phyloP scores from a whole-genome alignment of 2,888 invertebrate genomes.

The Villa cingulata region DNA sequence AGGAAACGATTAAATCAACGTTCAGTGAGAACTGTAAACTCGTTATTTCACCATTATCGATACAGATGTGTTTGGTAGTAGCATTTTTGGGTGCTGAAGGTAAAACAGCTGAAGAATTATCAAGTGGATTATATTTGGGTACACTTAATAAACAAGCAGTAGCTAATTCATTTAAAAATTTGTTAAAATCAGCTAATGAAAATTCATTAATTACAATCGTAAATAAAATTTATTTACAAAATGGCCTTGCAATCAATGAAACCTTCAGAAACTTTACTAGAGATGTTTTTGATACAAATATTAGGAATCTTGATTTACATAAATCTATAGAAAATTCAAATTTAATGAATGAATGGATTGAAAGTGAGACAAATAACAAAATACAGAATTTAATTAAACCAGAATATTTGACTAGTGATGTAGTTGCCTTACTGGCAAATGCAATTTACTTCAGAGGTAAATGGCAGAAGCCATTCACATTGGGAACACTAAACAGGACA shows the following conservation, averaged over 20 bases:
- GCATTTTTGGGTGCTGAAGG: slow-evolving; percentile 58
- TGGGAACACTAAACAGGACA: slow-evolving; percentile 42
- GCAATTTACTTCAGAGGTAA: slow-evolving; percentile 76
- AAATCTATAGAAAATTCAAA: slow-evolving; percentile 37
- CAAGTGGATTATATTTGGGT: slow-evolving; percentile 42
- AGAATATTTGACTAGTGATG: slow-evolving; percentile 42
- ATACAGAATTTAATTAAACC: slow-evolving; percentile 60
- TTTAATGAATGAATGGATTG: slow-evolving; percentile 70
- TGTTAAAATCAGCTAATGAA: background rate
- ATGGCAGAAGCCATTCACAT: slow-evolving; percentile 55
- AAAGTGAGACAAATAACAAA: slow-evolving; percentile 63
- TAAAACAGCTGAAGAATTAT: slow-evolving; percentile 44
- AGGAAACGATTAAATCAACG: background rate
- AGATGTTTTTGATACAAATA: slow-evolving; percentile 49
- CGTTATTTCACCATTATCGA: slow-evolving; percentile 59
- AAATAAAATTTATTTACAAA: background rate
- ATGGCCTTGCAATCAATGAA: background rate
- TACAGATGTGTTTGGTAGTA: slow-evolving; percentile 57
- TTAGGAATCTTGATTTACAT: slow-evolving; percentile 49
- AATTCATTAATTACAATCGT: background rate
- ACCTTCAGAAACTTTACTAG: slow-evolving; percentile 43
- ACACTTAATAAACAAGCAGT: slow-evolving; percentile 20
- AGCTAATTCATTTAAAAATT: slow-evolving; percentile 10
- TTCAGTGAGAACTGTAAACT: slow-evolving; percentile 38
- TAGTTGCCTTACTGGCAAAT: slow-evolving; percentile 63